A percentile compares a stretch with the other conserved stretches of the same genome.
Conservation (phyloP, 2,888 invertebrate species). For the Orthonevra nobilis region DNA sequence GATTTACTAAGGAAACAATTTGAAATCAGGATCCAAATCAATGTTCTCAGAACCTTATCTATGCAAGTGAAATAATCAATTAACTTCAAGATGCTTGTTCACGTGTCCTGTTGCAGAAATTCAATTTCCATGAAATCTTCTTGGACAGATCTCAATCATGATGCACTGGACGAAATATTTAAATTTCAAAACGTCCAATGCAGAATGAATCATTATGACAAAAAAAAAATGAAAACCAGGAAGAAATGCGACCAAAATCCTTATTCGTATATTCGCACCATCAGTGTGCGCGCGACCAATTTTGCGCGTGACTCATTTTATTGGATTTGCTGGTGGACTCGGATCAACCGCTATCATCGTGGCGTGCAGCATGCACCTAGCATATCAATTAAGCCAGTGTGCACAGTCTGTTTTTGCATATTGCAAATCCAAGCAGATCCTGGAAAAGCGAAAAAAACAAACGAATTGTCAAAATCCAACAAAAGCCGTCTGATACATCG, state of each 20-base stretch:
- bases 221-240: background rate
- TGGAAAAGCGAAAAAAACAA: conserved; percentile 11
- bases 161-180: background rate
- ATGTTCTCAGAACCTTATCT: too few relatives aligned
- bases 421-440: conserved; percentile 29
- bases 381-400: conserved; percentile 58
- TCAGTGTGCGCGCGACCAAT: conserved; percentile 14
- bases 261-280: conserved; percentile 19
- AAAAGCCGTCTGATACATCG: conserved; percentile 40
- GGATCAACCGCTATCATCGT: conserved; percentile 49
- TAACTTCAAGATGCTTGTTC: too few relatives aligned
- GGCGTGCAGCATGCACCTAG: conserved; percentile 30
- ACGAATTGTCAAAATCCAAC: too few relatives aligned
- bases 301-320: conserved; percentile 49
- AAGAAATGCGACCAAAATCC: background rate
- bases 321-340: conserved; percentile 30
- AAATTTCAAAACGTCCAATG: conserved; percentile 5
- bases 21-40: too few relatives aligned
- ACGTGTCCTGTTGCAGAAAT: too few relatives aligned
- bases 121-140: too few relatives aligned
- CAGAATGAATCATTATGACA: conserved; percentile 10
- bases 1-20: too few relatives aligned
- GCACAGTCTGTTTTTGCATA: conserved; percentile 44
- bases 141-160: background rate
- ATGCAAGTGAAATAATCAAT: too few relatives aligned